These are phyloP conservation scores for Datnioides undecimradiatus DNA, from an alignment of 2,113 vertebrate species.

Conservation along the genomic window DNA sequence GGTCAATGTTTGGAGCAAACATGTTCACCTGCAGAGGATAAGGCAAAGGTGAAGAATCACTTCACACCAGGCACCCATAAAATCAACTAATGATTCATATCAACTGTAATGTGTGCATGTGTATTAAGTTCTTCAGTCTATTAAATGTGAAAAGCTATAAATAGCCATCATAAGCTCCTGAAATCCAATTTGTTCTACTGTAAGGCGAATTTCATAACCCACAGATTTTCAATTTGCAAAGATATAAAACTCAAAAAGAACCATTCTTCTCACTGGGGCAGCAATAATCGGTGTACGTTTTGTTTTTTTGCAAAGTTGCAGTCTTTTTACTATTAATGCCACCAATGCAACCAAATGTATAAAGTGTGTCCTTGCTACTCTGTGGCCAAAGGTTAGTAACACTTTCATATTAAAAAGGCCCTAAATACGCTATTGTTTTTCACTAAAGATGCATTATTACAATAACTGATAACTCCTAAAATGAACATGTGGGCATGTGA, in stretches of 20 bases:
- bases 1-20: slow-evolving; percentile 88
- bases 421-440: no score
- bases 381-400: no score
- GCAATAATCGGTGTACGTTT: background rate
- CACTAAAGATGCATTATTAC: no score
- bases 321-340: background rate
- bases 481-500: no score
- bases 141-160: background rate
- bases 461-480: no score
- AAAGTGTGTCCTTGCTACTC: no score
- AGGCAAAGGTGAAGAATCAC: background rate
- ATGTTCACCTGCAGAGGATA: slow-evolving; percentile 84
- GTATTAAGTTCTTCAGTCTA: no score
- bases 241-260: background rate
- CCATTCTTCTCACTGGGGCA: background rate
- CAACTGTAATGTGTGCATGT: no score
- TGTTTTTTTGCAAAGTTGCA: background rate
- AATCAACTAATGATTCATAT: background rate
- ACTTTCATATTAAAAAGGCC: no score
- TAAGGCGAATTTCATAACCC: no score
- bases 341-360: no score
- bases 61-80: background rate
- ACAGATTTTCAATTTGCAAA: background rate
- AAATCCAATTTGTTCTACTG: no score
- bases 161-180: background rate